A percentile compares a stretch with the other conserved stretches of the same genome.
These are phyloP conservation scores for Crotalus tigris DNA, from an alignment of 2,113 vertebrate genomes.

Conservation along the genomic window DNA sequence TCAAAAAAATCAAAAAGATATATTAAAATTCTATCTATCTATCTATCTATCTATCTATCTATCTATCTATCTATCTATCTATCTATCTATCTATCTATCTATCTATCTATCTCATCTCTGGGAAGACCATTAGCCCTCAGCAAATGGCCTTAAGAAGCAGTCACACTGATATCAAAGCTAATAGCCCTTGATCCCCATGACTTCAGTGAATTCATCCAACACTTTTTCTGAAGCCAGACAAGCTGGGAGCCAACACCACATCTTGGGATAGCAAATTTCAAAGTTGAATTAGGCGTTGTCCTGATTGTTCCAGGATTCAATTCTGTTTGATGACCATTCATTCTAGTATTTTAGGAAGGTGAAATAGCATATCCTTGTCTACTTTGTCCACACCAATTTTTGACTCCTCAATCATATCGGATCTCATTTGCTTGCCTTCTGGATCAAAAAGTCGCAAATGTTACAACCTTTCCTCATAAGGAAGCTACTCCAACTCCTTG, in stretches of 20 bases:
- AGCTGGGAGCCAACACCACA: not conserved
- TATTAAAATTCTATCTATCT: too few species aligned
- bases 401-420: not conserved
- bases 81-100: too few species aligned
- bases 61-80: too few species aligned
- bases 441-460: not conserved
- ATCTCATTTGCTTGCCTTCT: not conserved
- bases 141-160: not conserved
- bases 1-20: too few species aligned
- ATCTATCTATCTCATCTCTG: not conserved
- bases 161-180: not conserved
- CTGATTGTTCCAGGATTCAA: not conserved
- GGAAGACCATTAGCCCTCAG: not conserved
- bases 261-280: not conserved
- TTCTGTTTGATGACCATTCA: not conserved
- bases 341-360: not conserved
- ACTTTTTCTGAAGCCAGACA: not conserved
- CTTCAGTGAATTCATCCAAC: not conserved
- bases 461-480: not conserved
- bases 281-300: not conserved
- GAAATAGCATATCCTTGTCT: not conserved
- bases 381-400: not conserved
- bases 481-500: not conserved
- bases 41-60: too few species aligned
- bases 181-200: not conserved